Conservation (phyloP, 2,797 vertebrate genomes). For the Alosa sapidissima region DNA sequence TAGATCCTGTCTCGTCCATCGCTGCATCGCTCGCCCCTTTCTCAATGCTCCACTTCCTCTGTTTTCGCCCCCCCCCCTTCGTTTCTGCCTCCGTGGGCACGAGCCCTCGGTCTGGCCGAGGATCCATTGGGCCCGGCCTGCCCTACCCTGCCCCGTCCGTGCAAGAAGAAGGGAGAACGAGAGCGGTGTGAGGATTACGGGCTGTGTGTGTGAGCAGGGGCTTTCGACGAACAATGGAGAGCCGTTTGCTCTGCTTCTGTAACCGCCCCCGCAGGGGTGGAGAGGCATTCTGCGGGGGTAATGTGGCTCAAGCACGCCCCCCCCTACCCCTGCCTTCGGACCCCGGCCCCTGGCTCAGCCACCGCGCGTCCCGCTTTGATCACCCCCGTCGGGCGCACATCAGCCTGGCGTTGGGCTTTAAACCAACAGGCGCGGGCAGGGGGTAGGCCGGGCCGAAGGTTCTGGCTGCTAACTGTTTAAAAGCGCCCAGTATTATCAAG, state of each 20-base stretch:
- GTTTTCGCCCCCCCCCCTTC: slow-evolving; percentile 57
- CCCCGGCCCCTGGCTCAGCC: slow-evolving; percentile 80
- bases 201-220: slow-evolving; percentile 64
- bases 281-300: slow-evolving; percentile 85
- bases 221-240: slow-evolving; percentile 76
- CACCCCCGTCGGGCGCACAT: slow-evolving; percentile 91
- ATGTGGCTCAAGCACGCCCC: slow-evolving; percentile 59
- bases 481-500: slow-evolving; percentile 93
- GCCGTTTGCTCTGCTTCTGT: slow-evolving; percentile 87
- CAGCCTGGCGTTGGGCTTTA: slow-evolving; percentile 96
- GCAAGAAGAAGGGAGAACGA: background rate
- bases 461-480: slow-evolving; percentile 83
- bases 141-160: slow-evolving; percentile 49
- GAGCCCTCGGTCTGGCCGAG: slow-evolving; percentile 61
- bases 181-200: slow-evolving; percentile 65
- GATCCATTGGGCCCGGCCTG: slow-evolving; percentile 64
- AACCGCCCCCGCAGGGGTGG: slow-evolving; percentile 79
- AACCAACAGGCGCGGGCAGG: slow-evolving; percentile 86
- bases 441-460: slow-evolving; percentile 52
- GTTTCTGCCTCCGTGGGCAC: slow-evolving; percentile 70
- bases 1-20: background rate
- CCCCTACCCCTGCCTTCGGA: slow-evolving; percentile 64
- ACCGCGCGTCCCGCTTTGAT: slow-evolving; percentile 87
- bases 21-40: slow-evolving; percentile 49
- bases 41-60: slow-evolving; percentile 56